Evolutionary conservation across 2,797 vertebrate genomes (phyloP).

Genomic region (Oophaga sylvatica): DNA sequence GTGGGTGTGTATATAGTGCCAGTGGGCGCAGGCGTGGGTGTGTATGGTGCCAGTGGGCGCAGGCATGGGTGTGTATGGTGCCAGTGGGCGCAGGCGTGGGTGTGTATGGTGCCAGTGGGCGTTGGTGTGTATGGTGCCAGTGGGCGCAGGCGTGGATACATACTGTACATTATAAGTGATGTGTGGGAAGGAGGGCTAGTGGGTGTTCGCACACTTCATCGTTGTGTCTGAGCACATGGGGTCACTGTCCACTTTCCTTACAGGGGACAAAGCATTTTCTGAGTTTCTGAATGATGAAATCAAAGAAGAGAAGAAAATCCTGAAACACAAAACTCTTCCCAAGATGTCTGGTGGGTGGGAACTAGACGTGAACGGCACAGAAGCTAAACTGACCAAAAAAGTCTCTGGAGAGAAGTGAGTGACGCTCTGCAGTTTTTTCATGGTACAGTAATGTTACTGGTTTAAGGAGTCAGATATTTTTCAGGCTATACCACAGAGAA

Average conservation of each 20-base stretch:
- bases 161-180: no score
- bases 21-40: no score
- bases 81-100: no score
- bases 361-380: constrained; percentile 86
- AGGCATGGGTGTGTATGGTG: no score
- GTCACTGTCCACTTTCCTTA: background rate
- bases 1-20: no score
- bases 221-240: background rate
- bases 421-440: background rate
- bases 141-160: no score
- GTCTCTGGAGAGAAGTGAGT: constrained; percentile 87
- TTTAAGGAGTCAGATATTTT: background rate
- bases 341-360: constrained; percentile 95
- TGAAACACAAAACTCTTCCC: constrained; percentile 87
- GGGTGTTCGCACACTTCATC: background rate
- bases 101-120: no score
- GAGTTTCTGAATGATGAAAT: constrained; percentile 91
- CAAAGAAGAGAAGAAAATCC: constrained; percentile 92
- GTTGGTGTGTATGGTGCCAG: no score
- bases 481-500: no score
- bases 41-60: no score
- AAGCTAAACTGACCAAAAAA: constrained; percentile 84
- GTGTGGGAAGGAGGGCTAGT: no score
- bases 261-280: constrained; percentile 92
- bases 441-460: no score